Evolutionary conservation across 2,113 vertebrate species (phyloP), one percentile per base, ranked within the genome.

Genomic region (Thalassoma bifasciatum): DNA sequence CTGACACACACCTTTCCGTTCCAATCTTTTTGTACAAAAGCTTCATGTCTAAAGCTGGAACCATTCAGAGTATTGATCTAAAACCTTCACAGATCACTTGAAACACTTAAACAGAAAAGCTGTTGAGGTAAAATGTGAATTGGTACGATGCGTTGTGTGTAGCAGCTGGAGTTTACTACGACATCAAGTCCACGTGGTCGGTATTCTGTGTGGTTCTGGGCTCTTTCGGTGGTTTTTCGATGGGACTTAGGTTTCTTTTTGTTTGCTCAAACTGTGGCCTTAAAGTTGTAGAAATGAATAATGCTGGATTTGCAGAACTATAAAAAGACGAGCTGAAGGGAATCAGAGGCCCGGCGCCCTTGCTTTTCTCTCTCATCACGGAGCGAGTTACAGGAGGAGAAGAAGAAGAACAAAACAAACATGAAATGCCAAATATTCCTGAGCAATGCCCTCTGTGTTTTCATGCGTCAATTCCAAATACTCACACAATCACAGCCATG

Each of bases 251-350:
- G 7, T 5, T 2, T 42, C 44, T 70, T 76, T 76, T 71, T 44
- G 50, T 88, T 84, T 83, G 77, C 75, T 86, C 57, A 50, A 88
- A 82, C 69, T 86, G 92, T 93, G 91, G 92, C 93, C 93, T 94
- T 94, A 92, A 83, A 58, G 21, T 52, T 60, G 7, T 22, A 16
- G 78, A 63, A 64, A 50, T 21, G 34, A 57, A 14, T 22, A 62
- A 38, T 50, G 65, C 49, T 83, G 61, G 65, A 65, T 77, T 24
- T 72, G 57, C 21, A 67, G 24, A 63, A 70, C 59, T 54, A 34
- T 22, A 7, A 47, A 57, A 42, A 17, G 5, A 47, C 26, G 3
- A 82, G 56, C 70, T 30, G 56, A 63, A 42, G 40, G 37, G 56
- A 75, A 47, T 77, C 37, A 7, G 52, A 82, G 70, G 82, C 81